Conservation (phyloP, 2,797 vertebrate genomes). For the Pelodytes ibericus region DNA sequence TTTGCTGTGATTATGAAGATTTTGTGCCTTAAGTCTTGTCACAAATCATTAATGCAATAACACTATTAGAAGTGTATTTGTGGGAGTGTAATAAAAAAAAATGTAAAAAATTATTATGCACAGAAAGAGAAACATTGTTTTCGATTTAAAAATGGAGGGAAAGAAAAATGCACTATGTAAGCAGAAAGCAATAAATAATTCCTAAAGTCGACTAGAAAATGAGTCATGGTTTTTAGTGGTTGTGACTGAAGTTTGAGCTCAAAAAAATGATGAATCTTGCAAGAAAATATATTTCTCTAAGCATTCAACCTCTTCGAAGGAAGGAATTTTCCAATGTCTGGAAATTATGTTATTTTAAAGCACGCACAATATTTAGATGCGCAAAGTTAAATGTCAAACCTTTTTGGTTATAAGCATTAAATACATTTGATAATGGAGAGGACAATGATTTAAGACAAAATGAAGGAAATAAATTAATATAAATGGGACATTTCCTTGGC, state of each 20-base stretch:
- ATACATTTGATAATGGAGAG: too few species aligned
- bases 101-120: constrained; percentile 1
- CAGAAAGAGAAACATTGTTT: constrained; percentile 4
- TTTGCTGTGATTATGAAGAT: not conserved
- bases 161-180: not conserved
- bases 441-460: too few species aligned
- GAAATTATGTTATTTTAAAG: constrained; percentile 33
- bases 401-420: too few species aligned
- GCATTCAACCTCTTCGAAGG: constrained; percentile 32
- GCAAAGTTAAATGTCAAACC: not conserved
- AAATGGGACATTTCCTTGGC: too few species aligned
- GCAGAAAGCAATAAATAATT: constrained; percentile 33
- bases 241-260: constrained; percentile 37
- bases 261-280: constrained; percentile 43
- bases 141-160: not conserved
- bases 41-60: not conserved
- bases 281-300: constrained; percentile 43
- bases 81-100: not conserved
- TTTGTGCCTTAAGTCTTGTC: not conserved
- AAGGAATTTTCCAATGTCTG: constrained; percentile 42
- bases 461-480: too few species aligned
- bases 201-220: constrained; percentile 25
- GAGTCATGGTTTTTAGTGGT: constrained; percentile 36
- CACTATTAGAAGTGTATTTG: not conserved
- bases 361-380: constrained; percentile 13